Evolutionary conservation across 92 coral and sea anemone species (phyloP).

Genomic region (Parazoanthus darwini): DNA sequence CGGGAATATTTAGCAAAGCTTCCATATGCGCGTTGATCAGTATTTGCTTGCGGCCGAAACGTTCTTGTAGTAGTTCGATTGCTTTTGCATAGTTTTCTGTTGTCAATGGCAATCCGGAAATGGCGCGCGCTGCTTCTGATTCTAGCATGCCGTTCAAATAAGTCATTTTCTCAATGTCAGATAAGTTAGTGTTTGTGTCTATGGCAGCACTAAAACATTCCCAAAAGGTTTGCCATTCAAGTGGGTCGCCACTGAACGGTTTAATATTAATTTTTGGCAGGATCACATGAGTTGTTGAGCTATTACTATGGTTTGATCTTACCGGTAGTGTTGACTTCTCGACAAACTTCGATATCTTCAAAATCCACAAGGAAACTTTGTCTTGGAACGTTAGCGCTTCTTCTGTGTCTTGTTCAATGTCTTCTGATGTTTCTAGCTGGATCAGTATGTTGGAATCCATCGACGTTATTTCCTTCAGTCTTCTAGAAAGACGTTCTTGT

Average conservation of each 20-base stretch:
- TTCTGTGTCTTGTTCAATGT: slow-evolving; percentile 48
- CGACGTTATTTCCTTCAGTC: slow-evolving; percentile 44
- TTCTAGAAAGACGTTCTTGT: too few species aligned
- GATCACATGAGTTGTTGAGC: slow-evolving; percentile 17
- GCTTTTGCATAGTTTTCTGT: slow-evolving; percentile 60
- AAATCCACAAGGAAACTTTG: slow-evolving; percentile 44
- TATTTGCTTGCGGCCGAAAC: slow-evolving; percentile 63
- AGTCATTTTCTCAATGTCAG: slow-evolving; percentile 29
- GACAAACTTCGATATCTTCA: slow-evolving; percentile 49
- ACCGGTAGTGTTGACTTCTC: slow-evolving; percentile 45
- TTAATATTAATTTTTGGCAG: too few species aligned
- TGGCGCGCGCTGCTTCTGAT: slow-evolving; percentile 66
- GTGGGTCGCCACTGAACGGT: slow-evolving; percentile 38
- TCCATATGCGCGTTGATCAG: slow-evolving; percentile 75
- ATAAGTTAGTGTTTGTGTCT: slow-evolving; percentile 29
- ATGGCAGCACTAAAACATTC: slow-evolving; percentile 53
- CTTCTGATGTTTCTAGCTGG: slow-evolving; percentile 43
- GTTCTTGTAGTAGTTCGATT: slow-evolving; percentile 61
- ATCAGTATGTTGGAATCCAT: slow-evolving; percentile 43
- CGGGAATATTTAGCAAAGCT: slow-evolving; percentile 52
- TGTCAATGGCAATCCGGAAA: slow-evolving; percentile 60
- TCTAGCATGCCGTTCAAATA: slow-evolving; percentile 40
- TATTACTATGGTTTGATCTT: slow-evolving; percentile 45
- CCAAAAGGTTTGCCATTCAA: slow-evolving; percentile 66
- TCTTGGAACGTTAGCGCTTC: slow-evolving; percentile 60